phyloP scores from a whole-genome alignment of 2,113 vertebrate genomes.

The Peucedramus taeniatus region DNA sequence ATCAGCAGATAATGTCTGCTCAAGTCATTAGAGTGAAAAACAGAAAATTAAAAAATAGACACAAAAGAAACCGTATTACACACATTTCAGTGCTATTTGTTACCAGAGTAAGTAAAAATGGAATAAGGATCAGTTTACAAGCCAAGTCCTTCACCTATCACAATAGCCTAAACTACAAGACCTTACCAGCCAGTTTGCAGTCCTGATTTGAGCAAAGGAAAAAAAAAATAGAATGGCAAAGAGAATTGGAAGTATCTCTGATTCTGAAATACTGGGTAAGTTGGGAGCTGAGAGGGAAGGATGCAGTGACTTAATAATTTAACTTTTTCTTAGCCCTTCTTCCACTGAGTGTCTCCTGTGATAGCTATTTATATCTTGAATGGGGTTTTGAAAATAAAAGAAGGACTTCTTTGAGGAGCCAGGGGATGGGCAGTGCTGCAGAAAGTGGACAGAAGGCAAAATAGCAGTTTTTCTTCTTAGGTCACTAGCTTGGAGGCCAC shows the following conservation, averaged over 20 bases:
- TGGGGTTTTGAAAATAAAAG: background rate
- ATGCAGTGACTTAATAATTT: background rate
- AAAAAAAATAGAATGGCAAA: background rate
- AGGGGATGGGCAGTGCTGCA: background rate
- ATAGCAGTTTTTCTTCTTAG: background rate
- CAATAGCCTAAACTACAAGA: background rate
- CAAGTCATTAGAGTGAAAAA: background rate
- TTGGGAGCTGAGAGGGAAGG: background rate
- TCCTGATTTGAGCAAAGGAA: background rate
- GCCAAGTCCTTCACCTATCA: background rate
- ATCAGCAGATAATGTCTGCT: background rate
- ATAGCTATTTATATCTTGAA: background rate
- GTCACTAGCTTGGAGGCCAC: background rate
- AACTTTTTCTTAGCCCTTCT: background rate
- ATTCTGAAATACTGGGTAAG: background rate
- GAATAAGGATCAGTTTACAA: background rate
- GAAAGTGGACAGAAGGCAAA: background rate
- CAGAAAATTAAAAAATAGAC: background rate
- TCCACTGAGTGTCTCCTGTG: background rate
- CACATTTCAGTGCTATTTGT: background rate
- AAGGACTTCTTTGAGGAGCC: background rate
- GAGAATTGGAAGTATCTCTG: background rate
- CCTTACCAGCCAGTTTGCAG: background rate
- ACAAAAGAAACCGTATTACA: background rate
- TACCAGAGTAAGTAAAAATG: background rate